Conservation (phyloP, 2,113 vertebrate genomes). For the Gymnocephalus cernua region DNA sequence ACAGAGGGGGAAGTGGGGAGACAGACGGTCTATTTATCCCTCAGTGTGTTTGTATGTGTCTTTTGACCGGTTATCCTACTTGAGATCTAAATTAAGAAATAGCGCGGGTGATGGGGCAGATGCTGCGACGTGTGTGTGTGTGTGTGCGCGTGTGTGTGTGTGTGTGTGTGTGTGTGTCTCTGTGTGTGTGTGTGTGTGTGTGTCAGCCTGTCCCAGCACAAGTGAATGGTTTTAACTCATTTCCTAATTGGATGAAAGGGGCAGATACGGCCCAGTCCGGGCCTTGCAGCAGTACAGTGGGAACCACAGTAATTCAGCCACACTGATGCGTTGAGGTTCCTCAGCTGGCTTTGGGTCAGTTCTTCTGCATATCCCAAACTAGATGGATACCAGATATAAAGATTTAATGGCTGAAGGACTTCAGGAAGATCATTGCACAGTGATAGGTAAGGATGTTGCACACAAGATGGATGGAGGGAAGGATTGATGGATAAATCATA, state of each 20-base stretch:
- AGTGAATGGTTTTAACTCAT: conserved; percentile 78
- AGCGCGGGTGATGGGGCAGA: conserved; percentile 73
- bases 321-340: conserved; percentile 54
- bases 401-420: conserved; percentile 61
- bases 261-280: conserved; percentile 67
- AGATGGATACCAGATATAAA: conserved; percentile 44
- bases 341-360: conserved; percentile 41
- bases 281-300: conserved; percentile 74
- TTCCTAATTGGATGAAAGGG: conserved; percentile 84
- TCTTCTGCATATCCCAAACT: conserved; percentile 57
- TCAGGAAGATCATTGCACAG: conserved; percentile 32
- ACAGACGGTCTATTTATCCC: conserved; percentile 78
- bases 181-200: conserved; percentile 29
- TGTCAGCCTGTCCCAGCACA: conserved; percentile 64
- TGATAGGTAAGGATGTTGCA: conserved; percentile 52
- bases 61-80: conserved; percentile 82
- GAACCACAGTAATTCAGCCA: conserved; percentile 77
- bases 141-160: conserved; percentile 34
- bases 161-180: conserved; percentile 33
- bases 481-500: conserved; percentile 61
- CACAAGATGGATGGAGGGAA: conserved; percentile 32
- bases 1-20: conserved; percentile 58
- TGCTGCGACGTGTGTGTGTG: conserved; percentile 49
- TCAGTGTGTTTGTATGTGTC: conserved; percentile 79
- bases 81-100: conserved; percentile 87